Evolutionary conservation across 2,888 invertebrate species (phyloP), one percentile per base, ranked within the genome.

Genomic region (Aleiodes alternator): DNA sequence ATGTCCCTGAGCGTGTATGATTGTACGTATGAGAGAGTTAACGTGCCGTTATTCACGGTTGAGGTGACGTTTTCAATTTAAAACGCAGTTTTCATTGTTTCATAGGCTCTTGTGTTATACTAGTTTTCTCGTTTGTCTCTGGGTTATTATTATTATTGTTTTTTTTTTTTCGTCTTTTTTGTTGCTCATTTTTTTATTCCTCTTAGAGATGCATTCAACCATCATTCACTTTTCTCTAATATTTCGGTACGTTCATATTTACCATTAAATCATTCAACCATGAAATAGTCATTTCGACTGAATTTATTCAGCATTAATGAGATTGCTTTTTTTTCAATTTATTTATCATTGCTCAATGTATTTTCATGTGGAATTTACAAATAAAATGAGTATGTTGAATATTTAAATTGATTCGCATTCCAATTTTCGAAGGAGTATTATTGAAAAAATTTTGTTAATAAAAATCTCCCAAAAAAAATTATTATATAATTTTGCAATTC

Each of bases 41-140:
- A 64, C 64, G 8, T 29, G 16, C 48, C 23, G 23, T 64, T 64
- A 64, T 64, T 64, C 23, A 64, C 48, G 48, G 43, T 64, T 64
- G 64, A 64, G 48, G 48, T 64, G 48, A 16, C 48, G n/a, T 61
- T 43, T 48, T 64, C 64, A 64, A 64, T 61, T 61, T 34, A 8
- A 12, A n/a, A 38, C n/a, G 38, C 16, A 61, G 14, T 61, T 61
- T 61, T 61, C 38, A 34, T n/a, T 61, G 12, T 38, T 61, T 61
- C 61, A 64, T 64, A 12, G 43, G 14, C 23, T 14, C 16, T 43
- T 64, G 64, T 43, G 48, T 64, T 48, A 23, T 48, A 64, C 14
- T 11, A 43, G 14, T 64, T 43, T 23, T 14, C 14, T 23, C 16
- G 48, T 48, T 48, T 43, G 38, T 12, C 64, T 43, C 43, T 43